Evolutionary conservation across 2,888 invertebrate species (phyloP).

Genomic region (Synanthedon myopaeformis): DNA sequence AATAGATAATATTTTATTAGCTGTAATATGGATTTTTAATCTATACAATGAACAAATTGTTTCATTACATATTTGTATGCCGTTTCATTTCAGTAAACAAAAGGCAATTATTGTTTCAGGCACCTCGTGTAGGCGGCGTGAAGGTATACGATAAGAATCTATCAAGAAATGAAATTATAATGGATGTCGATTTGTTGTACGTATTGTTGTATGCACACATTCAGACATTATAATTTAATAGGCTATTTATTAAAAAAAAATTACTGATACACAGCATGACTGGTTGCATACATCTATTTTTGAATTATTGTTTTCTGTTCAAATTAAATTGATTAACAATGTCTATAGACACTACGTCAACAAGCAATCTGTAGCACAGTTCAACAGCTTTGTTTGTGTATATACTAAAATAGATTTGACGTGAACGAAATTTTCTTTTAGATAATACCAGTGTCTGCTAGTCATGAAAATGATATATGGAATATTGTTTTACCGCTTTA

Average conservation of each 20-base stretch:
- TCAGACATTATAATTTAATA: too few species aligned
- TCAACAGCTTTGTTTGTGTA: too few species aligned
- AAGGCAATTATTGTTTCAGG: constrained; percentile 67
- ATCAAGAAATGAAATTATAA: constrained; percentile 93
- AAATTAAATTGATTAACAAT: background rate
- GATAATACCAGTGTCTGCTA: too few species aligned
- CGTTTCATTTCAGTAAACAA: background rate
- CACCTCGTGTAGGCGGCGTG: constrained; percentile 92
- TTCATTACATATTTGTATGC: background rate
- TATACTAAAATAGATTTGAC: background rate
- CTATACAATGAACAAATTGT: background rate
- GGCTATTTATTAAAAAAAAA: too few species aligned
- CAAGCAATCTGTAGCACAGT: background rate
- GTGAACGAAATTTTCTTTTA: too few species aligned
- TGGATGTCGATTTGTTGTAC: constrained; percentile 96
- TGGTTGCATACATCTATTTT: too few species aligned
- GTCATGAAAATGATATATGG: too few species aligned
- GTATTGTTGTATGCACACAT: constrained; percentile 27
- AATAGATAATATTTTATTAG: too few species aligned
- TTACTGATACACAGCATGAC: too few species aligned
- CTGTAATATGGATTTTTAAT: background rate
- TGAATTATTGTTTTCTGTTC: too few species aligned
- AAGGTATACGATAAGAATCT: constrained; percentile 97
- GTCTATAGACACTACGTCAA: background rate
- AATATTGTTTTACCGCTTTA: too few species aligned